phyloP scores from a whole-genome alignment of 2,797 vertebrate species.

The Bovichtus variegatus region DNA sequence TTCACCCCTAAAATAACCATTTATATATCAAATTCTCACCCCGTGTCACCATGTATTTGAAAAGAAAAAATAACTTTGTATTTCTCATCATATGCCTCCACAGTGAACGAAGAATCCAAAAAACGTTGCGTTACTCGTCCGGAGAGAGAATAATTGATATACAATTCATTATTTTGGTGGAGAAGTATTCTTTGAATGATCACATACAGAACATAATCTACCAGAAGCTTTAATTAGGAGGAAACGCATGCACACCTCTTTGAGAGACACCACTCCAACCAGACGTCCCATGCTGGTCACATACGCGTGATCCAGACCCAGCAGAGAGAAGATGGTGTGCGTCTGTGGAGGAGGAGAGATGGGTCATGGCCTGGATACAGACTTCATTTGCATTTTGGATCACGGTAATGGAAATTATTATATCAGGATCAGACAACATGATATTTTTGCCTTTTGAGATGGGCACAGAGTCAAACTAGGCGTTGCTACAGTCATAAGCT shows the following conservation, averaged over 20 bases:
- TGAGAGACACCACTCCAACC: conserved; percentile 96
- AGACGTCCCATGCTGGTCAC: conserved; percentile 97
- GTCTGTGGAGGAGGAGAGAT: conserved; percentile 84
- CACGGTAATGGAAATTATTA: conserved; percentile 20
- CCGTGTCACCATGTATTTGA: too few relatives aligned
- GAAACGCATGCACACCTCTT: conserved; percentile 87
- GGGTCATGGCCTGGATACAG: conserved; percentile 52
- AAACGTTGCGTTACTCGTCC: too few relatives aligned
- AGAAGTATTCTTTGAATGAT: neutral
- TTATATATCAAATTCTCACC: too few relatives aligned
- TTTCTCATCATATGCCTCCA: too few relatives aligned
- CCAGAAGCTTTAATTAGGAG: neutral
- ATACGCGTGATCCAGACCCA: conserved; percentile 97
- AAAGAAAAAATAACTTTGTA: too few relatives aligned
- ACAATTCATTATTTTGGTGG: too few relatives aligned
- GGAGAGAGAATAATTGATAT: too few relatives aligned
- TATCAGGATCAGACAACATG: neutral
- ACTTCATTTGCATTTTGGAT: conserved; percentile 44
- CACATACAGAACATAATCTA: neutral
- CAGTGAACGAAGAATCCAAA: too few relatives aligned
- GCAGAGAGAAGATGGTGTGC: conserved; percentile 97
- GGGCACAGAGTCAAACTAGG: conserved; percentile 1
- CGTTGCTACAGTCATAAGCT: neutral
- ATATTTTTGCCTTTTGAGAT: conserved; percentile 18
- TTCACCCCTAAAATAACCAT: too few relatives aligned